Conservation (phyloP, 1,140 invertebrate genomes). For the Schmidtea mediterranea region DNA sequence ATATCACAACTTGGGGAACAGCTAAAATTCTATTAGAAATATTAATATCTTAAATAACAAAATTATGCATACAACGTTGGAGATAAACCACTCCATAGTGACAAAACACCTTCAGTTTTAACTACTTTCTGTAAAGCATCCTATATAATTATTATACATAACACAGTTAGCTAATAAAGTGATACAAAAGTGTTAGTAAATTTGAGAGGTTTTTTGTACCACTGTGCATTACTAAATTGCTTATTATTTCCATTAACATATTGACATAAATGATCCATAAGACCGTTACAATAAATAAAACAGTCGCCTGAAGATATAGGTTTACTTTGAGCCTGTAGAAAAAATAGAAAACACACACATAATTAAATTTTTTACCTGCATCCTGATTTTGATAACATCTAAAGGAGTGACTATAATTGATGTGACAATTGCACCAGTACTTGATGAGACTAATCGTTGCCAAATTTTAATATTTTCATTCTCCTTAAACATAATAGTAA, state of each 20-base stretch:
- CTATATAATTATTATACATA: conserved; percentile 29
- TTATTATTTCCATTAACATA: conserved; percentile 35
- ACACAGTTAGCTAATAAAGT: conserved; percentile 6
- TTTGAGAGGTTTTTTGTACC: conserved; percentile 42
- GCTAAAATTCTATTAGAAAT: conserved; percentile 42
- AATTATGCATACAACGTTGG: conserved; percentile 44
- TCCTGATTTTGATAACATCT: conserved; percentile 86
- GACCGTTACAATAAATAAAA: conserved; percentile 81
- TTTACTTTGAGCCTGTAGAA: not conserved
- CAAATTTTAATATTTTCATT: no score
- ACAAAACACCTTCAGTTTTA: conserved; percentile 52
- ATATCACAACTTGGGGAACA: conserved; percentile 72
- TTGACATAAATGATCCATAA: conserved; percentile 97
- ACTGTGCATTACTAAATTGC: conserved; percentile 25
- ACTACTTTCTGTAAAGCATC: conserved; percentile 81
- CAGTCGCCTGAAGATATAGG: conserved; percentile 39
- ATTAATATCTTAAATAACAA: conserved; percentile 4
- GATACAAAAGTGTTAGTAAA: conserved; percentile 66
- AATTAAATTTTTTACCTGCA: conserved; percentile 38
- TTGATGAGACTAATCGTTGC: not conserved
- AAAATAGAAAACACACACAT: not conserved
- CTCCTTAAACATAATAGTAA: no score
- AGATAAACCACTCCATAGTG: conserved; percentile 80
- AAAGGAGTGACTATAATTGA: conserved; percentile 61
- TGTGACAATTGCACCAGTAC: not conserved